These are phyloP conservation scores for Eristalis pertinax DNA, from an alignment of 2,888 invertebrate species.

Conservation along the genomic window DNA sequence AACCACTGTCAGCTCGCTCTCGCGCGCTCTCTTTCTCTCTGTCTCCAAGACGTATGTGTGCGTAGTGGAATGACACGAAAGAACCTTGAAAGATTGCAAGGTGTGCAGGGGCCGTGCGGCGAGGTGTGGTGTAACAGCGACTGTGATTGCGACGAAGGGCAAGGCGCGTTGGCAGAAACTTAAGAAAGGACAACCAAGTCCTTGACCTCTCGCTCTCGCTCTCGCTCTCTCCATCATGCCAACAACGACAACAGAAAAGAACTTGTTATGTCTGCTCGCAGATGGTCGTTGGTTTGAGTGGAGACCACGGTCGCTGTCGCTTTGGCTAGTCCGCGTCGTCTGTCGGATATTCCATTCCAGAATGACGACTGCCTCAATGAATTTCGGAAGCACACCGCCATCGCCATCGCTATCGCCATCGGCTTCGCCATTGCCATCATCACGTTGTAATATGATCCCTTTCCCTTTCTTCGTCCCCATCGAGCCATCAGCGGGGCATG, in stretches of 20 bases:
- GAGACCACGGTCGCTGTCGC: not conserved
- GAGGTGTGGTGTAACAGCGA: not conserved
- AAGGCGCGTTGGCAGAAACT: not conserved
- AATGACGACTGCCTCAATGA: too few relatives aligned
- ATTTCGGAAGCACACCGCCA: too few relatives aligned
- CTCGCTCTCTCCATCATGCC: too few relatives aligned
- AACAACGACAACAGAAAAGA: constrained; percentile 11
- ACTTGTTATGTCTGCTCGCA: constrained; percentile 22
- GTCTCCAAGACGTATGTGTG: not conserved
- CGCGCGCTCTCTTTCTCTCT: not conserved
- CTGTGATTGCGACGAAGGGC: not conserved
- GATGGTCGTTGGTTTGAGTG: not conserved
- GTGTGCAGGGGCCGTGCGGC: not conserved
- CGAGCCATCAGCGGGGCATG: not conserved
- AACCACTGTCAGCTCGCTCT: not conserved
- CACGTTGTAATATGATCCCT: not conserved
- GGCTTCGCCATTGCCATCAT: not conserved
- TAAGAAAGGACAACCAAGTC: constrained; percentile 29
- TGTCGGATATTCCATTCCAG: not conserved
- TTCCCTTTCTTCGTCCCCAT: not conserved
- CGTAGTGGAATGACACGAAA: constrained; percentile 22
- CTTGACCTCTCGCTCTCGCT: constrained; percentile 16
- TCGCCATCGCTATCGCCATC: not conserved
- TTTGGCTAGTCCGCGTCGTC: not conserved
- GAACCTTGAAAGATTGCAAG: constrained; percentile 31